These are phyloP conservation scores for Tubulanus polymorphus DNA, from an alignment of 2,888 invertebrate species.

Conservation along the genomic window DNA sequence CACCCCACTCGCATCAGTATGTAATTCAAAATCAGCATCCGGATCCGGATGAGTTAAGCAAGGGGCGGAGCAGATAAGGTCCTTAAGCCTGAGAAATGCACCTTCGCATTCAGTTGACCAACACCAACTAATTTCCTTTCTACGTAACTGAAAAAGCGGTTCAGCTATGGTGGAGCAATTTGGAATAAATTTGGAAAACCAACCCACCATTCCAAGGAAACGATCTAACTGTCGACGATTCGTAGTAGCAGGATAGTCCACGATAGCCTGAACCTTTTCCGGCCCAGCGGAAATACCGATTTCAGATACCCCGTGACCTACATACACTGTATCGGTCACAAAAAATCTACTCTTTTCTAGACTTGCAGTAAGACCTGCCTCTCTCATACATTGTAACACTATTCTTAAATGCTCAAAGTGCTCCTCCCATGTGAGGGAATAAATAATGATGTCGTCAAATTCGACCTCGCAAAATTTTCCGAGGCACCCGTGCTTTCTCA, in stretches of 20 bases:
- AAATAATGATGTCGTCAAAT: slow-evolving; percentile 8
- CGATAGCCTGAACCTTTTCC: background rate
- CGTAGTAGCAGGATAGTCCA: background rate
- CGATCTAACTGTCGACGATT: background rate
- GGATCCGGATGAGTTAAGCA: background rate
- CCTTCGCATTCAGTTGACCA: background rate
- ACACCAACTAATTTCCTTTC: background rate
- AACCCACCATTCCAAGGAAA: background rate
- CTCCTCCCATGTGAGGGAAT: slow-evolving; percentile 6
- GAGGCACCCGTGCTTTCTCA: background rate
- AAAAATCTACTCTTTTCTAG: background rate
- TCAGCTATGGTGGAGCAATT: background rate
- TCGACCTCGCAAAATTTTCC: background rate
- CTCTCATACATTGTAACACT: background rate
- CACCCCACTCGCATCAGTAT: background rate
- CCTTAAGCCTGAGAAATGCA: background rate
- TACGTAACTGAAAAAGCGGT: background rate
- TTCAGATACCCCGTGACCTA: background rate
- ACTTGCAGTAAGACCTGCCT: background rate
- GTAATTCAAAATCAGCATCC: background rate
- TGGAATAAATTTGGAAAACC: background rate
- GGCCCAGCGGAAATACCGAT: background rate
- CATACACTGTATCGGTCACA: background rate
- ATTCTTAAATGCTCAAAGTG: background rate
- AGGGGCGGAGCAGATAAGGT: background rate